Evolutionary conservation across 2,888 invertebrate genomes (phyloP).

Genomic region (Seira musarum): DNA sequence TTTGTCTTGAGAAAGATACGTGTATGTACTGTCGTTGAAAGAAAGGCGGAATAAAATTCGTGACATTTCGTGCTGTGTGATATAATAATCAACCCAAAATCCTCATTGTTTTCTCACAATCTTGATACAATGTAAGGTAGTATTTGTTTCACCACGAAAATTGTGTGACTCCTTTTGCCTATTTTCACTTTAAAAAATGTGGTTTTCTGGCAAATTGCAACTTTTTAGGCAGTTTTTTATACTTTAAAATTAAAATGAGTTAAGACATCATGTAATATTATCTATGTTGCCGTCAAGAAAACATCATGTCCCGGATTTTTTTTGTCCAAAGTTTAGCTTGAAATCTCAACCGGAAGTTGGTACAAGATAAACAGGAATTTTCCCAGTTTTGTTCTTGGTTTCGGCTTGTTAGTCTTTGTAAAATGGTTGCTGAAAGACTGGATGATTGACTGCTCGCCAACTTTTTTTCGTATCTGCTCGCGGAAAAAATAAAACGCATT

Average conservation of each 20-base stretch:
- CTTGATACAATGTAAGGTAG: background rate
- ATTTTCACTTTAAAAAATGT: background rate
- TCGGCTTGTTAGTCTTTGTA: conserved; percentile 28
- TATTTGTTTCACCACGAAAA: background rate
- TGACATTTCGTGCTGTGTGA: conserved; percentile 1
- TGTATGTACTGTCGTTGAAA: background rate
- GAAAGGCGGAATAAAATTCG: background rate
- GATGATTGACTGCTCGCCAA: conserved; percentile 50
- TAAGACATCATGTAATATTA: background rate
- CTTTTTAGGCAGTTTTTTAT: background rate
- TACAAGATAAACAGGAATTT: conserved; percentile 15
- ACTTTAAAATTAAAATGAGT: background rate
- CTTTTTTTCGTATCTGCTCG: conserved; percentile 20
- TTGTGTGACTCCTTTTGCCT: background rate
- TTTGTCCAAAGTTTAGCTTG: conserved; percentile 11
- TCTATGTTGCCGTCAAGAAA: background rate
- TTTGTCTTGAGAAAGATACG: conserved; percentile 19
- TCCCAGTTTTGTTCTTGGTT: conserved; percentile 6
- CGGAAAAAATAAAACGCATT: background rate
- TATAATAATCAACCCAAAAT: conserved; percentile 10
- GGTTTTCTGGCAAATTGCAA: background rate
- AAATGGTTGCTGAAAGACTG: conserved; percentile 44
- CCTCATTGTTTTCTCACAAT: background rate
- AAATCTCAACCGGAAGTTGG: conserved; percentile 36
- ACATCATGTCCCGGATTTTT: conserved; percentile 3